Percentiles rank a stretch among this genome's conserved stretches.
Evolutionary conservation across 2,888 invertebrate genomes (phyloP).

Genomic region (Tetanocera ferruginea): DNA sequence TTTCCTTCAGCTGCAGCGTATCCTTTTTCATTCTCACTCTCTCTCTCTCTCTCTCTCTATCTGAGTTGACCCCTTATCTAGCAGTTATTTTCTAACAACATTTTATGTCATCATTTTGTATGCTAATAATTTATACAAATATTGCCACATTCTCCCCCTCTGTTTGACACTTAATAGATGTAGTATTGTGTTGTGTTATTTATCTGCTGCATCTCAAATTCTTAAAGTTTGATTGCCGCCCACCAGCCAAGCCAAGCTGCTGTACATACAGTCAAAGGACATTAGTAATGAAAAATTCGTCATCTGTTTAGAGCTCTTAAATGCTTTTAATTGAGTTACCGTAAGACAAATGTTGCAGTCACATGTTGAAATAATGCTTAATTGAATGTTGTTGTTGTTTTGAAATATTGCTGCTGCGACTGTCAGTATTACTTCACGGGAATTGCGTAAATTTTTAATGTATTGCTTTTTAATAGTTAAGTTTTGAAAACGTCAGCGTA

Average conservation of each 20-base stretch:
- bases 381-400: too few relatives aligned
- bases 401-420: background rate
- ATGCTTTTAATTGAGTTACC: constrained; percentile 16
- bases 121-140: constrained; percentile 43
- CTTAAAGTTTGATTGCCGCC: background rate
- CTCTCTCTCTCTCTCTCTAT: constrained; percentile 50
- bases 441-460: background rate
- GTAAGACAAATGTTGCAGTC: background rate
- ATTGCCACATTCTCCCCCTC: background rate
- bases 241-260: background rate
- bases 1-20: background rate
- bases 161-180: background rate
- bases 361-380: background rate
- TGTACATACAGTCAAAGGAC: background rate
- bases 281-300: constrained; percentile 2
- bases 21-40: constrained; percentile 24
- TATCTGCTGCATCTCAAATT: too few relatives aligned
- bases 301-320: constrained; percentile 17
- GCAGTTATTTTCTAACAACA: constrained; percentile 40
- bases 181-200: background rate
- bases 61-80: constrained; percentile 58
- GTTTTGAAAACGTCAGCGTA: too few relatives aligned
- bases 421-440: background rate
- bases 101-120: constrained; percentile 61
- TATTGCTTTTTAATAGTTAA: background rate